Evolutionary conservation across 2,113 vertebrate species (phyloP).

Genomic region (Siniperca chuatsi): DNA sequence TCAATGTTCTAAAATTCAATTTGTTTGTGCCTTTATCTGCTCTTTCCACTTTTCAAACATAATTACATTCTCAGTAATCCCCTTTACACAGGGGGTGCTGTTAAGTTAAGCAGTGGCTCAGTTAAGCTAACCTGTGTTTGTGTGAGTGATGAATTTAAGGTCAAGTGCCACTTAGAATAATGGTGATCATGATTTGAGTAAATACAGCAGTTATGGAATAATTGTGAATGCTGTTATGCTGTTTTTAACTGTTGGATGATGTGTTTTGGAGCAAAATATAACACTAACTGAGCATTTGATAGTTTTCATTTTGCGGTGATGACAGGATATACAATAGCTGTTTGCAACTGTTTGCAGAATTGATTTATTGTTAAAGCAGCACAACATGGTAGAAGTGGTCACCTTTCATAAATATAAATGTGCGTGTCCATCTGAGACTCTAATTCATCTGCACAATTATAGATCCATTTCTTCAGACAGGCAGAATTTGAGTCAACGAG

Average conservation of each 20-base stretch:
- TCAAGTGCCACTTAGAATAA: background rate
- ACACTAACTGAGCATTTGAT: background rate
- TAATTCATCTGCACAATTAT: background rate
- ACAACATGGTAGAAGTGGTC: background rate
- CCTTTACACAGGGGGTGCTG: background rate
- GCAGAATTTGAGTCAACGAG: background rate
- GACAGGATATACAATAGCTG: background rate
- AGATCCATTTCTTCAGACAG: background rate
- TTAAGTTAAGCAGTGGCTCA: background rate
- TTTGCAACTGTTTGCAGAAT: background rate
- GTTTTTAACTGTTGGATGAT: background rate
- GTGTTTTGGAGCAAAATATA: background rate
- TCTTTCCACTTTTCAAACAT: background rate
- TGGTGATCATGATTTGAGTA: background rate
- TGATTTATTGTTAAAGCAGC: background rate
- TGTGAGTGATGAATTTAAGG: background rate
- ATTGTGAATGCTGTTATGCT: background rate
- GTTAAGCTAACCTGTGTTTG: background rate
- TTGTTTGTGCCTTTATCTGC: slow-evolving; percentile 12
- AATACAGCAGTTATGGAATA: background rate
- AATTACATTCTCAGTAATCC: slow-evolving; percentile 22
- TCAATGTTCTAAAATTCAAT: background rate
- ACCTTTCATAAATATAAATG: background rate
- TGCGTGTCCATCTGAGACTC: background rate
- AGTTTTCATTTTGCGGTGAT: background rate